Evolutionary conservation across 2,113 vertebrate genomes (phyloP).

Genomic region (Calyptomena viridis): DNA sequence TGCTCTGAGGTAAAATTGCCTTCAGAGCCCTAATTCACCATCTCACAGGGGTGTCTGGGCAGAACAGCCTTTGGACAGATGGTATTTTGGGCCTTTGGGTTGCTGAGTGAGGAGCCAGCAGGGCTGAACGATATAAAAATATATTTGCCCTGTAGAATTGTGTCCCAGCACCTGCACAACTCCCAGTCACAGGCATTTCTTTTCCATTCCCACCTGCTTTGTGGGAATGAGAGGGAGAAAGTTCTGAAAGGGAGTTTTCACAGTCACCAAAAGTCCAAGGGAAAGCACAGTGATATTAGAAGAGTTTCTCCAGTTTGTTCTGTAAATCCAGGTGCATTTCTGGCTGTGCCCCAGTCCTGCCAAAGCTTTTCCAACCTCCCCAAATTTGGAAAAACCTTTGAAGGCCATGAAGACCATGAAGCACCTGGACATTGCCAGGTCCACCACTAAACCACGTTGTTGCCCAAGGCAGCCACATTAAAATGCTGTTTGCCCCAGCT

Average conservation of each 20-base stretch:
- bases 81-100: not conserved
- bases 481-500: not conserved
- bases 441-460: not conserved
- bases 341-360: not conserved
- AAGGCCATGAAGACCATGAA: not conserved
- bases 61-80: not conserved
- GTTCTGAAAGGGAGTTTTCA: not conserved
- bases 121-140: too few relatives aligned
- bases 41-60: rapidly evolving
- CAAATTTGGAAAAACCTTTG: not conserved
- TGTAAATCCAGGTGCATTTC: not conserved
- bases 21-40: not conserved
- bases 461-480: not conserved
- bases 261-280: not conserved
- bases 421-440: not conserved
- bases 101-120: not conserved
- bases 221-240: not conserved
- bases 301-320: not conserved
- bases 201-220: not conserved
- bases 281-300: not conserved
- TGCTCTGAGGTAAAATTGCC: rapidly evolving
- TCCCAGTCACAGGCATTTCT: not conserved
- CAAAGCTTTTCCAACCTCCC: not conserved
- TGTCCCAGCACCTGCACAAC: not conserved
- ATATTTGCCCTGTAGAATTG: too few relatives aligned